Evolutionary conservation across 2,888 invertebrate genomes (phyloP).

Genomic region (Phalera bucephala): DNA sequence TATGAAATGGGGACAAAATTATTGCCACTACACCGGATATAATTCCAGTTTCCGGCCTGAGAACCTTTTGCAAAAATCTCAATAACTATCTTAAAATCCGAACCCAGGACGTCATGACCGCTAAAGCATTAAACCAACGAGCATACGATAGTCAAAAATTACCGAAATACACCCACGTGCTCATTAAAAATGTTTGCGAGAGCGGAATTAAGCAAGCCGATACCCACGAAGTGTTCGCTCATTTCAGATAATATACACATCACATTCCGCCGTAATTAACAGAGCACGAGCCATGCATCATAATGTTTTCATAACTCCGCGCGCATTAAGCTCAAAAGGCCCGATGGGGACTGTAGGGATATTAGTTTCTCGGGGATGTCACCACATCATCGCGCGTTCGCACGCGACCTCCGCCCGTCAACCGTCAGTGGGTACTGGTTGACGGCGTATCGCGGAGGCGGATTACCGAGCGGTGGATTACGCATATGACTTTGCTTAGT

Average conservation of each 20-base stretch:
- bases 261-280: slow-evolving; percentile 50
- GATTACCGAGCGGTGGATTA: too few species aligned
- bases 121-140: too few species aligned
- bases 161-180: too few species aligned
- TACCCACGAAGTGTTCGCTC: slow-evolving; percentile 29
- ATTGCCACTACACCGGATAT: too few species aligned
- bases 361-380: slow-evolving; percentile 25
- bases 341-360: slow-evolving; percentile 12
- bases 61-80: too few species aligned
- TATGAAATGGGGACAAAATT: too few species aligned
- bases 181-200: slow-evolving; percentile 20
- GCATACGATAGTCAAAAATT: too few species aligned
- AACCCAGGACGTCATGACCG: neutral
- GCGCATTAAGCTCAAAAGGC: slow-evolving; percentile 31
- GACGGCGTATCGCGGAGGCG: too few species aligned
- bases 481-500: too few species aligned
- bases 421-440: too few species aligned
- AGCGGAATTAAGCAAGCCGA: slow-evolving; percentile 31
- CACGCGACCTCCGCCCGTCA: slow-evolving; percentile 36
- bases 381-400: slow-evolving; percentile 23
- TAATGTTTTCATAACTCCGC: slow-evolving; percentile 55
- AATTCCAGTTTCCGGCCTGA: neutral
- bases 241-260: slow-evolving; percentile 38
- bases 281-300: slow-evolving; percentile 47
- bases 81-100: neutral